phyloP scores from a whole-genome alignment of 35 echinoderm and acorn worm species.

The Holothuria glaberrima region DNA sequence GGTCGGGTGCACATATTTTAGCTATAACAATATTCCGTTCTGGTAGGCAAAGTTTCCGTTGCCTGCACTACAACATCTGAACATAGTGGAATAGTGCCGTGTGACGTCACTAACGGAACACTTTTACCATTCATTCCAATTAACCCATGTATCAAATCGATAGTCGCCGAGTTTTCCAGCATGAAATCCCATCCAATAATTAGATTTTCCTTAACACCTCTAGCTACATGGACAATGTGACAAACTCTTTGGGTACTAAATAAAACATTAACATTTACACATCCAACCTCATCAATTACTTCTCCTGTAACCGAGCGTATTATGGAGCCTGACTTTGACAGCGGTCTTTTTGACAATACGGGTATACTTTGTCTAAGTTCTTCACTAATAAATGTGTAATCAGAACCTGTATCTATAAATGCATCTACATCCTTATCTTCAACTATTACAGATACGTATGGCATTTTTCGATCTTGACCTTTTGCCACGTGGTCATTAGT shows the following conservation, averaged over 20 bases:
- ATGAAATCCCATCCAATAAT: conserved; percentile 51
- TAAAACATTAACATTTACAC: conserved; percentile 21
- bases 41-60: neutral
- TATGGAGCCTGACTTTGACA: neutral
- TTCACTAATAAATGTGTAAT: conserved; percentile 12
- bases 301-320: conserved; percentile 18
- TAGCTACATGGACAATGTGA: conserved; percentile 35
- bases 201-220: conserved; percentile 4
- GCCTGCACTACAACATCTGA: conserved; percentile 24
- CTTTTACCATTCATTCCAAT: conserved; percentile 8
- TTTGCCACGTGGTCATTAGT: conserved; percentile 3
- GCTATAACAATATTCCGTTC: conserved; percentile 12
- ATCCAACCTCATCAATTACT: conserved; percentile 27
- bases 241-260: neutral
- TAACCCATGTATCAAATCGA: conserved; percentile 22
- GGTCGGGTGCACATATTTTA: conserved; percentile 20
- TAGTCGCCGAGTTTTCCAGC: neutral
- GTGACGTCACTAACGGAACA: neutral
- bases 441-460: neutral
- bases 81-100: neutral
- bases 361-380: neutral
- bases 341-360: neutral
- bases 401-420: conserved; percentile 19
- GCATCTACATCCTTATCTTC: neutral
- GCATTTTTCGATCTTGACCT: neutral